Base-by-base conservation (phyloP, 2,113 vertebrate genomes). In the Melanotaenia duboulayi region DNA sequence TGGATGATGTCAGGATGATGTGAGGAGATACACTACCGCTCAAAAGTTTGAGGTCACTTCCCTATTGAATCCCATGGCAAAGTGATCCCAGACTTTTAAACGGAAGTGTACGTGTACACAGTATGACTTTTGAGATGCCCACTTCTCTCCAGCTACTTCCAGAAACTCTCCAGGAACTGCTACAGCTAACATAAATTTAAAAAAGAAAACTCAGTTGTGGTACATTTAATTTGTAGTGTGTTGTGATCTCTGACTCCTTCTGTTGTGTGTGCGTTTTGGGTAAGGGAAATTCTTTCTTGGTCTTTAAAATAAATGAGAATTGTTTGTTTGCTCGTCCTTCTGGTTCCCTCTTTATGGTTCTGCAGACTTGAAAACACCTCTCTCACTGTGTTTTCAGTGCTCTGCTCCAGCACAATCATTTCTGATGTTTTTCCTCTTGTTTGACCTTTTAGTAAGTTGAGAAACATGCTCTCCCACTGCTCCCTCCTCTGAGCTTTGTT, bases 1-100 rank as follows among this genome's bases (percentile, higher is more conserved):
- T 35, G 62, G 81, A 65, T 83, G 89, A 81, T 80, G 72, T 89
- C 74, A 87, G 74, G 83, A 79, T 84, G 87, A 71, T 87, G 50
- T 3, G 12, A 49, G 59, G 44, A 59, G 68, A 59, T n/a, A n/a
- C n/a, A n/a, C n/a, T n/a, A n/a, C n/a, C n/a, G n/a, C n/a, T n/a
- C n/a, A n/a, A n/a, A n/a, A n/a, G n/a, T n/a, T n/a, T n/a, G n/a
- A n/a, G n/a, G n/a, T n/a, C n/a, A n/a, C n/a, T n/a, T n/a, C n/a
- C n/a, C n/a, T n/a, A n/a, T n/a, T n/a, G n/a, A n/a, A n/a, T n/a
- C n/a, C n/a, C n/a, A n/a, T n/a, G n/a, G n/a, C n/a, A n/a, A n/a
- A n/a, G n/a, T n/a, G n/a, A n/a, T n/a, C n/a, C n/a, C n/a, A n/a
- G n/a, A n/a, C n/a, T n/a, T n/a, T n/a, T n/a, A n/a, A n/a, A n/a